Evolutionary conservation across 2,113 vertebrate genomes (phyloP).

Genomic region (Origma solitaria): DNA sequence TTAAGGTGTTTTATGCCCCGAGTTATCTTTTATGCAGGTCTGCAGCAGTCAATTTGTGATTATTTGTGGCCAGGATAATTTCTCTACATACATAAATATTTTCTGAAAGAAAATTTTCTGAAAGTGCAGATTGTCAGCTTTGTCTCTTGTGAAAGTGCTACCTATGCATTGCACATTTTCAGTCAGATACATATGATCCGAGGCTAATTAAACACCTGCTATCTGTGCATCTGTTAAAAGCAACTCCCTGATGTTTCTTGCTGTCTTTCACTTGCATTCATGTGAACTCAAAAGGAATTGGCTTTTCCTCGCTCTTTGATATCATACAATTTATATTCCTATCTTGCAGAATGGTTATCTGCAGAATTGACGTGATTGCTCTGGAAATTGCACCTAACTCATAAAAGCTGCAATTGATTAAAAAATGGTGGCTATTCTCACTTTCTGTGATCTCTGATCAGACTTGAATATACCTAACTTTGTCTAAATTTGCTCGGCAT

Average conservation of each 20-base stretch:
- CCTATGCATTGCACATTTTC: not conserved
- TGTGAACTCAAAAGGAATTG: not conserved
- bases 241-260: not conserved
- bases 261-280: conserved; percentile 4
- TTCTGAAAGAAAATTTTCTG: not conserved
- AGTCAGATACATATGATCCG: not conserved
- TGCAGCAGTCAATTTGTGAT: not conserved
- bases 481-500: not conserved
- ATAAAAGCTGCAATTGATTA: not conserved
- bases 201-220: conserved; percentile 12
- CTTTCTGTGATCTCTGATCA: not conserved
- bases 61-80: not conserved
- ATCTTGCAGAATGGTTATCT: conserved; percentile 12
- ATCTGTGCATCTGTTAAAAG: not conserved
- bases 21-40: not conserved
- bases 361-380: not conserved
- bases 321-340: not conserved
- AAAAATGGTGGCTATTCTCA: not conserved
- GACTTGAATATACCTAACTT: not conserved
- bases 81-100: not conserved
- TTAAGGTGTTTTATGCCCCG: not conserved
- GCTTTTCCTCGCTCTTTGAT: conserved; percentile 1
- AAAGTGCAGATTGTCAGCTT: not conserved
- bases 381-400: conserved; percentile 21
- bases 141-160: not conserved